Evolutionary conservation across 2,113 vertebrate species (phyloP).

Genomic region (Hassar affinis): DNA sequence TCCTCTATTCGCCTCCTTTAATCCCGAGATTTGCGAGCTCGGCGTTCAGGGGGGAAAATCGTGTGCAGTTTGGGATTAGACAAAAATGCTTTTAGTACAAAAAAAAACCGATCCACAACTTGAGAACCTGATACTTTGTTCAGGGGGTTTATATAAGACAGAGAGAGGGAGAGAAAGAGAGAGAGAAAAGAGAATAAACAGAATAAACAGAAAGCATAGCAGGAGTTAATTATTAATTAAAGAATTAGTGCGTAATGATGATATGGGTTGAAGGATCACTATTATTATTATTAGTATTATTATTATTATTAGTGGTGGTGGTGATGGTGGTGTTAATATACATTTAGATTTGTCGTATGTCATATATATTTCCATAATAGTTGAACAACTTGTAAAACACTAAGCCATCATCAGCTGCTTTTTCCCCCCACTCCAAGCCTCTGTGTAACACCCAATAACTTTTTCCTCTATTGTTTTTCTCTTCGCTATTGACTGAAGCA

Average conservation of each 20-base stretch:
- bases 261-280: conserved; percentile 61
- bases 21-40: conserved; percentile 85
- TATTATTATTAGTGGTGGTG: conserved; percentile 56
- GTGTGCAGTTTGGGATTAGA: conserved; percentile 90
- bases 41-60: conserved; percentile 80
- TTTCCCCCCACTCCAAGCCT: conserved; percentile 14
- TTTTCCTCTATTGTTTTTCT: conserved; percentile 40
- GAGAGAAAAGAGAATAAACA: conserved; percentile 44
- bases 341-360: not conserved
- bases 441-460: conserved; percentile 48
- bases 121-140: conserved; percentile 81
- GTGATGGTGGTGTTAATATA: no score
- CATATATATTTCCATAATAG: not conserved
- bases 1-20: conserved; percentile 66
- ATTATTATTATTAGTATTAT: conserved; percentile 59
- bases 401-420: not conserved
- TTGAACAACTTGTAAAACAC: not conserved
- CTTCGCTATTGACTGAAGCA: conserved; percentile 71
- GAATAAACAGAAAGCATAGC: conserved; percentile 57
- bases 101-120: conserved; percentile 66
- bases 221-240: conserved; percentile 49
- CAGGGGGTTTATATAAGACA: conserved; percentile 67
- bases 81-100: conserved; percentile 83
- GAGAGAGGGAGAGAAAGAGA: conserved; percentile 24
- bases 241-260: conserved; percentile 48